Evolutionary conservation across 2,888 invertebrate species (phyloP).

Genomic region (Myathropa florea): DNA sequence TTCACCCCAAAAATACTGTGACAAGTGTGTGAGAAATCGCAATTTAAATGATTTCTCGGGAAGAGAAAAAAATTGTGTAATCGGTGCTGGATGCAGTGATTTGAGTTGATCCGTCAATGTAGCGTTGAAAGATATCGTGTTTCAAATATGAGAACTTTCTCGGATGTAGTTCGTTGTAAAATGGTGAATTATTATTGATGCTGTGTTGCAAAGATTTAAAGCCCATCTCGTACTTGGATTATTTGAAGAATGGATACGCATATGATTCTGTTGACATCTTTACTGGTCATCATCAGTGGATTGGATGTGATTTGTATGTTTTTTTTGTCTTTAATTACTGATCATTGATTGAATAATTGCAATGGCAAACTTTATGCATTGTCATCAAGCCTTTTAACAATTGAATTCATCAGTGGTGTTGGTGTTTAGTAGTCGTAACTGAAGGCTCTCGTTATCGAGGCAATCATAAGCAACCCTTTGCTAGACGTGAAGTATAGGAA

Average conservation of each 20-base stretch:
- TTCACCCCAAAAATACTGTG: neutral
- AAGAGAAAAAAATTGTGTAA: neutral
- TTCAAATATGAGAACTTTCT: slow-evolving; percentile 55
- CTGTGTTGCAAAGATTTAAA: slow-evolving; percentile 17
- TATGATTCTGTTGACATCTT: slow-evolving; percentile 33
- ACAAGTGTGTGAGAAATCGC: neutral
- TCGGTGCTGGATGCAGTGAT: neutral
- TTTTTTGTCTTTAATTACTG: neutral
- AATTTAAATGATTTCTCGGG: neutral
- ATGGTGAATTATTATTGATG: slow-evolving; percentile 28
- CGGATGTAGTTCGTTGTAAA: slow-evolving; percentile 22
- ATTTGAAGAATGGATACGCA: slow-evolving; percentile 58
- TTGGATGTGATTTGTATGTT: slow-evolving; percentile 55
- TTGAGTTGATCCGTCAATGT: slow-evolving; percentile 21
- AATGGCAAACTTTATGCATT: too few species aligned
- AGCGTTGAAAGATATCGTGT: slow-evolving; percentile 31
- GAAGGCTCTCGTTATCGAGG: too few species aligned
- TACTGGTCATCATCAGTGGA: slow-evolving; percentile 33
- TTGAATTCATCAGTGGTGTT: too few species aligned
- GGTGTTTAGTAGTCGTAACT: too few species aligned
- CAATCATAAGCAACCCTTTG: too few species aligned
- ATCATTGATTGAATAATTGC: neutral
- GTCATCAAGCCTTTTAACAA: too few species aligned
- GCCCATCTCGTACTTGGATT: slow-evolving; percentile 47
- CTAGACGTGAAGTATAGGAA: too few species aligned